Base-by-base conservation (phyloP, 2,113 vertebrate genomes). In the Campylomormyrus numenius region DNA sequence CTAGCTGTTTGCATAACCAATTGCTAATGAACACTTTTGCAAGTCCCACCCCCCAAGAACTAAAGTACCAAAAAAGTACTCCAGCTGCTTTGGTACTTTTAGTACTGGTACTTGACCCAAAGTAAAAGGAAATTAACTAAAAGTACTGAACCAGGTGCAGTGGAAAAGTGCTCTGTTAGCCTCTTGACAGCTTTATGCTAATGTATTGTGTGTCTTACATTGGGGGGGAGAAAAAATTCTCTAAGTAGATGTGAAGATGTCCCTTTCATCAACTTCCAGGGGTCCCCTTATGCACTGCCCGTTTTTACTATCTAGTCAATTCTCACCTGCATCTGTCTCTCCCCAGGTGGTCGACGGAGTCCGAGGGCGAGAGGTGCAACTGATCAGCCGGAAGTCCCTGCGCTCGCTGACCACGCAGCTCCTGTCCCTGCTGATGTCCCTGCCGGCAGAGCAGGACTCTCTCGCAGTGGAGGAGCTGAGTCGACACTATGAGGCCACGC, bases 341-440 rank as follows among this genome's bases (percentile, higher is more conserved):
- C 77, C 85, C 27, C 21, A 99, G 98, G 95, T 98, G 83, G 96
- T 96, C 66, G 97, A 97, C 52, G 94, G 96, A 4, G 91, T 94
- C 0, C 95, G 95, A 83, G 97, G 97, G 58, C 97, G 97, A 21
- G 97, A 98, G 93, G 96, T 99, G 89, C 98, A 98, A 92, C 93
- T 99, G 85, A 98, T 99, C 91, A 99, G 98, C 92, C 96, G 97
- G 85, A 99, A 99, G 93, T 99, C 98, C 42, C 95, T 99, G 90
- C 96, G 98, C 5, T 95, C 95, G 3, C 95, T 99, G 90, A 99
- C 98, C 53, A 96, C 97, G 45, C 98, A 99, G 87, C 92, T 99
- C n/a, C 95, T 99, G 88, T 96, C 97, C 0, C 84, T 99, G 90
- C 94, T 99, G 93, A 99, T 99, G 98, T 98, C 97, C 56, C 97